Base-by-base conservation (phyloP, 2,797 vertebrate species). In the Lagothrix lagotricha region DNA sequence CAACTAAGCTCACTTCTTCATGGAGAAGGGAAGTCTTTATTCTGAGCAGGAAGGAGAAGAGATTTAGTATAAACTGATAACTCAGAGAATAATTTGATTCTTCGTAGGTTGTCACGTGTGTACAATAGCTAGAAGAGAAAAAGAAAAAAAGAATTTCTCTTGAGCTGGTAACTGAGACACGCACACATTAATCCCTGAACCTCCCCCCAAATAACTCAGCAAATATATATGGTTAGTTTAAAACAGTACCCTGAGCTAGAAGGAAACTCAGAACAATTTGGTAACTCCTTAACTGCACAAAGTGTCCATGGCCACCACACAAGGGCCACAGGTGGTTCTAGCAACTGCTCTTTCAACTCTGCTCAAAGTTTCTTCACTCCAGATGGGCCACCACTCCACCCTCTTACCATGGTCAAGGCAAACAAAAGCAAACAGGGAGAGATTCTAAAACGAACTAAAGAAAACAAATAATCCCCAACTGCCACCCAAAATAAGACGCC, bases 1-100 rank as follows among this genome's bases (percentile, higher is more conserved):
- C 99, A 97, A 99, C 93, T 39, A 54, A 88, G 97, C 99, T 98
- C 57, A 99, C 99, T 97, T 99, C 99, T 0, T 99, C 98, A 26
- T 99, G 99, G 82, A 99, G 97, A n/a, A 88, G 15, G 54, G 97
- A 97, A 0, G 98, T 95, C 48, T 98, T 97, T 90, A 99, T 98
- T 52, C 98, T 99, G 82, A 99, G 98, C 84, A 99, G 93, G 98
- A 99, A 99, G 94, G 99, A 98, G 98, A 99, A 99, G 72, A 99
- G 98, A 44, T 98, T 98, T 92, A 99, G 97, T 54, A 99, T 93
- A 98, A 99, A 99, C 73, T 98, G 95, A 33, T 99, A 99, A 84
- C 98, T 99, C 70, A 98, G 98, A 0, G 99, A 99, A 70, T 99
- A 99, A 39, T 98, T 98, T 0, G 98, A 94, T 95, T 99, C 99